These are phyloP conservation scores for Aulostomus chinensis DNA, from an alignment of 2,797 vertebrate genomes.

Conservation along the genomic window DNA sequence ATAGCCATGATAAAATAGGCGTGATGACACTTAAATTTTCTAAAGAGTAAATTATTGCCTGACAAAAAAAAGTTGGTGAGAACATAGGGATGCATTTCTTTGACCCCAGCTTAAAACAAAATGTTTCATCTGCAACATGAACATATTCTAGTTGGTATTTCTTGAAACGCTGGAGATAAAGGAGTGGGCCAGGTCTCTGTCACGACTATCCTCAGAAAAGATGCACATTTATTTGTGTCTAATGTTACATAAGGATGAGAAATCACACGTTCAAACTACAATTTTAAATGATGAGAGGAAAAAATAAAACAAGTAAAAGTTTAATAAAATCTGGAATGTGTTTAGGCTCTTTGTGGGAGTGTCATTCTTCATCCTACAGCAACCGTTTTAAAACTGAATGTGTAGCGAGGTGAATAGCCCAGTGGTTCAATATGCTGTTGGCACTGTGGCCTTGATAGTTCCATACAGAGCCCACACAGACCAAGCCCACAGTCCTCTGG, in stretches of 20 bases:
- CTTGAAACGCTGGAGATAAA: no score
- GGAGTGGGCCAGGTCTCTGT: no score
- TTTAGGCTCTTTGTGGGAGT: constrained; percentile 10
- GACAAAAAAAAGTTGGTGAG: not conserved
- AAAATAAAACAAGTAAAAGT: not conserved
- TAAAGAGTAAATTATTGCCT: constrained; percentile 9
- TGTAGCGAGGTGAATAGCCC: constrained; percentile 18
- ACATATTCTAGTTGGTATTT: not conserved
- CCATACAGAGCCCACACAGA: constrained; percentile 48
- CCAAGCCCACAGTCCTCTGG: constrained; percentile 20
- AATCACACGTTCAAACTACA: not conserved
- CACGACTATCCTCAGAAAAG: no score
- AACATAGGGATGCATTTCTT: not conserved
- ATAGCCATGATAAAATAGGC: no score
- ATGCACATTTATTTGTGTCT: not conserved
- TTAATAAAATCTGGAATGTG: constrained; percentile 1
- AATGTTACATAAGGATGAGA: not conserved
- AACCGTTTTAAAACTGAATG: constrained; percentile 32
- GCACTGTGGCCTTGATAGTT: constrained; percentile 56
- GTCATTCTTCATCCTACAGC: constrained; percentile 11
- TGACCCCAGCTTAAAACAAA: not conserved
- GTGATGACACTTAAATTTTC: constrained; percentile 9
- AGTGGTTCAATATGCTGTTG: constrained; percentile 33
- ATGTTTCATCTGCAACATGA: constrained; percentile 7
- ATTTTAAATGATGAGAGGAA: not conserved